These are phyloP conservation scores for Limanda limanda DNA, from an alignment of 2,113 vertebrate species.

Conservation along the genomic window DNA sequence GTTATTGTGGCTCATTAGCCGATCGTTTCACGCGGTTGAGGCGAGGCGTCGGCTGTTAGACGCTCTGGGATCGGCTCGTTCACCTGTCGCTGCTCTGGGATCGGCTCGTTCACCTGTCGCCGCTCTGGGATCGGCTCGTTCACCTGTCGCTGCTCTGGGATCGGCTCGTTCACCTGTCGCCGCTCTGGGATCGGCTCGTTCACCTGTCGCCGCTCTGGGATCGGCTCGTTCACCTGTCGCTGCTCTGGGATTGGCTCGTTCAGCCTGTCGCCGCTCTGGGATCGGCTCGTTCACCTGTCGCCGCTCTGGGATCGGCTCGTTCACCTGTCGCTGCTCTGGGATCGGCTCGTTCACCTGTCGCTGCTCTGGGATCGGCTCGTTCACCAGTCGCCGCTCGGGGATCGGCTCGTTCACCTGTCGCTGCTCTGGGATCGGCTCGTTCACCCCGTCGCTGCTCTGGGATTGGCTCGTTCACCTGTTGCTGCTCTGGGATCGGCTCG, in stretches of 20 bases:
- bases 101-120: slow-evolving; percentile 23
- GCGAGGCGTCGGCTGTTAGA: not conserved
- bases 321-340: not conserved
- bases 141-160: slow-evolving; percentile 24
- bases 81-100: slow-evolving; percentile 62
- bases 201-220: slow-evolving; percentile 1
- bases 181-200: slow-evolving; percentile 29
- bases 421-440: slow-evolving; percentile 37
- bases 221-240: slow-evolving; percentile 3
- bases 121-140: slow-evolving; percentile 29
- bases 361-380: too few relatives aligned
- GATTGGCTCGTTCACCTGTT: slow-evolving; percentile 61
- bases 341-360: slow-evolving; percentile 17
- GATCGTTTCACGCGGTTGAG: too few relatives aligned
- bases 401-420: slow-evolving; percentile 31
- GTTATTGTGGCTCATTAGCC: too few relatives aligned
- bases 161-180: slow-evolving; percentile 23
- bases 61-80: slow-evolving; percentile 26
- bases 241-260: too few relatives aligned
- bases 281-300: slow-evolving; percentile 12
- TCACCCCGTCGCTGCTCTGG: not conserved
- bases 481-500: too few relatives aligned
- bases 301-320: slow-evolving; percentile 29
- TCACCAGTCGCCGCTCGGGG: too few relatives aligned
- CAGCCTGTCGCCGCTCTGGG: slow-evolving; percentile 40